These are phyloP conservation scores for Rhabdomys dilectus DNA, from an alignment of 2,113 vertebrate genomes.

Conservation along the genomic window DNA sequence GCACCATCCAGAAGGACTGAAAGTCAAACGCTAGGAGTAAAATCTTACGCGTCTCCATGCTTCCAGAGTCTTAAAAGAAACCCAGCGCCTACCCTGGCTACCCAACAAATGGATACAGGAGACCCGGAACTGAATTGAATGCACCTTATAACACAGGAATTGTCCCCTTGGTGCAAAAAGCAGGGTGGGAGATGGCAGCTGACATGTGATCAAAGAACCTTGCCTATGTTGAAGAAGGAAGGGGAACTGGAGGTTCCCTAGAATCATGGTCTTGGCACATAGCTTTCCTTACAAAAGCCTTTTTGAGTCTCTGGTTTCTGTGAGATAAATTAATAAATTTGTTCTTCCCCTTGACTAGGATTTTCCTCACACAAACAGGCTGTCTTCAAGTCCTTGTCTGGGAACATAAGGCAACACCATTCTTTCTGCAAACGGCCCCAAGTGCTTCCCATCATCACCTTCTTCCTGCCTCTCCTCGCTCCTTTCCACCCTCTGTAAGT, in stretches of 20 bases:
- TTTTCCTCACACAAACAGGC: neutral
- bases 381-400: neutral
- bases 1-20: neutral
- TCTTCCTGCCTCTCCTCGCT: neutral
- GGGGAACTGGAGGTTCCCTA: neutral
- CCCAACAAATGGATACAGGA: neutral
- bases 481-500: neutral
- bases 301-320: neutral
- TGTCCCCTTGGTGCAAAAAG: neutral
- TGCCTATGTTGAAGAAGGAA: neutral
- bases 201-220: neutral
- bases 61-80: conserved; percentile 15
- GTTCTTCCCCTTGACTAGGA: neutral
- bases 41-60: neutral
- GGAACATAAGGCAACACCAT: neutral
- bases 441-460: neutral
- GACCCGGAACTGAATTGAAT: neutral
- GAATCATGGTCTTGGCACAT: neutral
- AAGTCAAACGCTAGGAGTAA: neutral
- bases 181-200: neutral
- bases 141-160: neutral
- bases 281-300: neutral
- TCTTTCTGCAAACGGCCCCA: neutral
- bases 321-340: neutral
- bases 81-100: neutral